Evolutionary conservation across 2,888 invertebrate species (phyloP).

Genomic region (Smittia sp.): DNA sequence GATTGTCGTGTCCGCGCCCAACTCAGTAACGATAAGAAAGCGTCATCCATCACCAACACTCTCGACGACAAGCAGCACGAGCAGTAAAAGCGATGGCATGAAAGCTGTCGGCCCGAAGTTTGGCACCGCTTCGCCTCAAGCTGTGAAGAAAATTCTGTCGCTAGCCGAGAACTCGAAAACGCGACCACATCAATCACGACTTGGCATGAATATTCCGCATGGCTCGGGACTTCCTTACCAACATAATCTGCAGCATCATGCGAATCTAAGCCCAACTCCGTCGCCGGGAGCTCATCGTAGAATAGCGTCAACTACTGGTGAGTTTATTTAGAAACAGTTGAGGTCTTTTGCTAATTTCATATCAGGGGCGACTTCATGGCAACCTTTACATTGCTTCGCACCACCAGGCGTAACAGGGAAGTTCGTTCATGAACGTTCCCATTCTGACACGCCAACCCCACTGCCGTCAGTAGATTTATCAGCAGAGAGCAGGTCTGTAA

Average conservation of each 20-base stretch:
- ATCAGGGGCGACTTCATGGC: slow-evolving; percentile 43
- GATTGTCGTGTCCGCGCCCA: slow-evolving; percentile 57
- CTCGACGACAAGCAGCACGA: slow-evolving; percentile 87
- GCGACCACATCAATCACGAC: slow-evolving; percentile 81
- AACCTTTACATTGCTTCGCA: slow-evolving; percentile 47
- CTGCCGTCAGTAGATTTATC: slow-evolving; percentile 84
- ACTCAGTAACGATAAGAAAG: slow-evolving; percentile 60
- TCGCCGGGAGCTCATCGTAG: slow-evolving; percentile 60
- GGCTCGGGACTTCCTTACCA: slow-evolving; percentile 39
- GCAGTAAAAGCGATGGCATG: slow-evolving; percentile 77
- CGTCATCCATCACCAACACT: slow-evolving; percentile 91
- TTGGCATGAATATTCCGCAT: slow-evolving; percentile 56
- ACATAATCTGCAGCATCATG: slow-evolving; percentile 44
- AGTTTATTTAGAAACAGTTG: too few relatives aligned
- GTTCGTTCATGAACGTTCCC: slow-evolving; percentile 78
- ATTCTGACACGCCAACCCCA: slow-evolving; percentile 83
- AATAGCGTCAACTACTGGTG: slow-evolving; percentile 57
- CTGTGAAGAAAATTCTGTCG: slow-evolving; percentile 91
- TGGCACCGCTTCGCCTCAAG: slow-evolving; percentile 93
- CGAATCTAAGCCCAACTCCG: slow-evolving; percentile 50
- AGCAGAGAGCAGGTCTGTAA: slow-evolving; percentile 78
- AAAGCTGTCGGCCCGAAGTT: slow-evolving; percentile 66
- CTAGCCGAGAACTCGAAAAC: slow-evolving; percentile 86
- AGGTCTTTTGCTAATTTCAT: neutral
- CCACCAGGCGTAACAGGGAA: slow-evolving; percentile 43